Percentiles rank a stretch among this genome's conserved stretches.
These are phyloP conservation scores for Petrocephalus sullivani DNA, from an alignment of 2,797 vertebrate species.

Conservation along the genomic window DNA sequence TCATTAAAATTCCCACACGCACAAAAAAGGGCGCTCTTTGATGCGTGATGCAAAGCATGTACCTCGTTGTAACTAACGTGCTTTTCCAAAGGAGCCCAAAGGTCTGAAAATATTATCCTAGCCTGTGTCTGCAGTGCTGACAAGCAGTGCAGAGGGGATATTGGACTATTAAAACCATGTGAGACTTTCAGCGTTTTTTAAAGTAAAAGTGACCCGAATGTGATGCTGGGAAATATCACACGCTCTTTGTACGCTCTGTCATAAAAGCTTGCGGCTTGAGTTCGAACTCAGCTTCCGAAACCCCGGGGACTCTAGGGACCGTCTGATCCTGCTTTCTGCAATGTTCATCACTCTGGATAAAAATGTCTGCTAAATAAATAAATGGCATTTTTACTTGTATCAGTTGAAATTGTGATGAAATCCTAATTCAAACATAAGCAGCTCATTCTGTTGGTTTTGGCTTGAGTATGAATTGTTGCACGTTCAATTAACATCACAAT, in stretches of 20 bases:
- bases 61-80: neutral
- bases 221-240: neutral
- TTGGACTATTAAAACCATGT: neutral
- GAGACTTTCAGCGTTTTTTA: neutral
- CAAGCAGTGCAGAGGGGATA: neutral
- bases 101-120: conserved; percentile 6
- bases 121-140: neutral
- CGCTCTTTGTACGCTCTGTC: neutral
- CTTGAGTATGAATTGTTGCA: neutral
- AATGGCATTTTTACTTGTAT: neutral
- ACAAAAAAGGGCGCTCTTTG: neutral
- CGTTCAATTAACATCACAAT: neutral
- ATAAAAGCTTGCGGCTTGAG: neutral
- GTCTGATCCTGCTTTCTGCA: neutral
- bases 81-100: neutral
- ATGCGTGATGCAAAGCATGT: no score
- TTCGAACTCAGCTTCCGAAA: neutral
- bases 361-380: neutral
- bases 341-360: neutral
- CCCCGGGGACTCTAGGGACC: neutral
- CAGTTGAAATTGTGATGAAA: neutral
- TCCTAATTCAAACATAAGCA: neutral
- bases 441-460: neutral
- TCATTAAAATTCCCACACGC: neutral
- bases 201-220: neutral